Percentiles rank a stretch among this genome's conserved stretches.
Conservation (phyloP, 2,888 invertebrate genomes). For the Tetragnatha montana region DNA sequence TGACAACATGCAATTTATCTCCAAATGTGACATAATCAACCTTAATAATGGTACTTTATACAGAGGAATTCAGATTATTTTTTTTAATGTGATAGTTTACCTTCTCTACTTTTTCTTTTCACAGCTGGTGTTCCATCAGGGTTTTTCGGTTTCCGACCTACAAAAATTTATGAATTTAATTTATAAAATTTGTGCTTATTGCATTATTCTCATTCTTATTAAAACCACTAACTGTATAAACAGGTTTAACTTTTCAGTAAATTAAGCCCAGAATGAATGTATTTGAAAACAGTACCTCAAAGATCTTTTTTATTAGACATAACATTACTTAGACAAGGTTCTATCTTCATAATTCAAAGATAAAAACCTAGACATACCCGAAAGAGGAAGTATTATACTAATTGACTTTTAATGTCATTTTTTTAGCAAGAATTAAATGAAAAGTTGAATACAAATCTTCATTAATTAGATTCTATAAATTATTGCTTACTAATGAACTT, state of each 20-base stretch:
- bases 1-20: neutral
- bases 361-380: neutral
- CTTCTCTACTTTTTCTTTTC: constrained; percentile 95
- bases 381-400: too few species aligned
- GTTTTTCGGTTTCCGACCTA: constrained; percentile 81
- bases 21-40: neutral
- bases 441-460: too few species aligned
- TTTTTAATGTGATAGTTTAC: constrained; percentile 73
- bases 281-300: neutral
- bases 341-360: neutral
- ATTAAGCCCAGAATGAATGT: neutral
- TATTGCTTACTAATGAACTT: too few species aligned
- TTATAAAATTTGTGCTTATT: constrained; percentile 4
- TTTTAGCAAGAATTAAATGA: too few species aligned
- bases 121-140: constrained; percentile 79
- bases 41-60: neutral
- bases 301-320: neutral
- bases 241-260: neutral
- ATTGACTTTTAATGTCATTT: too few species aligned
- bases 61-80: neutral
- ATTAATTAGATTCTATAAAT: too few species aligned
- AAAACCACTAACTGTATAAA: neutral
- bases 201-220: neutral
- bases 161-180: constrained; percentile 9
- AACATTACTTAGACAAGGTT: too few species aligned